These are phyloP conservation scores for Aurelia sp. DNA, from an alignment of 30 jellyfish, hydroid and myxozoan genomes.

Conservation along the genomic window DNA sequence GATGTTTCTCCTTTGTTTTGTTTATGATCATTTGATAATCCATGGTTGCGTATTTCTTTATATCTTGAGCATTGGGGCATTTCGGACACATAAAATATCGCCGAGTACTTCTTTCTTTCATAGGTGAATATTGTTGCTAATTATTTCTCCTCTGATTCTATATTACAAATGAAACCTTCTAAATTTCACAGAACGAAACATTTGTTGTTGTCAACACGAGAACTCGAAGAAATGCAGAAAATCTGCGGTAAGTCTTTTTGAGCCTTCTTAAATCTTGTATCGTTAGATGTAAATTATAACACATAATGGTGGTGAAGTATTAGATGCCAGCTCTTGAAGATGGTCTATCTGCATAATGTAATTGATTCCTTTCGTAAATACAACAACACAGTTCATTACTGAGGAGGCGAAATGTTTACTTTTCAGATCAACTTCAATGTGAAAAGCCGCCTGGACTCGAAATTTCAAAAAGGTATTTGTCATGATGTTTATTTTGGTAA, in stretches of 20 bases:
- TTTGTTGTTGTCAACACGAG: conserved; percentile 83
- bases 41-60: too few species aligned
- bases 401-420: background rate
- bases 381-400: background rate
- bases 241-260: conserved; percentile 75
- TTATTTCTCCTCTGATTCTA: background rate
- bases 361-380: background rate
- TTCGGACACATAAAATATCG: background rate
- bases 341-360: background rate
- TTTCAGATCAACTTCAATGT: conserved; percentile 49
- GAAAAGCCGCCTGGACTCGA: conserved; percentile 79
- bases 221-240: conserved; percentile 76
- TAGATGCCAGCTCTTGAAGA: background rate
- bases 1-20: background rate
- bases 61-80: too few species aligned
- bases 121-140: background rate
- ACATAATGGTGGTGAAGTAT: background rate
- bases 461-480: conserved; percentile 58
- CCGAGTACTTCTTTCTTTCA: too few species aligned
- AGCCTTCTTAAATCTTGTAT: background rate
- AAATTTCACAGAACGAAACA: conserved; percentile 73
- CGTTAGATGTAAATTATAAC: background rate
- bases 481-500: background rate
- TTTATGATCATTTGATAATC: background rate
- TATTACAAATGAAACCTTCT: background rate